Base-by-base conservation (phyloP, 1,140 invertebrate genomes). In the Protaetia brevitarsis region DNA sequence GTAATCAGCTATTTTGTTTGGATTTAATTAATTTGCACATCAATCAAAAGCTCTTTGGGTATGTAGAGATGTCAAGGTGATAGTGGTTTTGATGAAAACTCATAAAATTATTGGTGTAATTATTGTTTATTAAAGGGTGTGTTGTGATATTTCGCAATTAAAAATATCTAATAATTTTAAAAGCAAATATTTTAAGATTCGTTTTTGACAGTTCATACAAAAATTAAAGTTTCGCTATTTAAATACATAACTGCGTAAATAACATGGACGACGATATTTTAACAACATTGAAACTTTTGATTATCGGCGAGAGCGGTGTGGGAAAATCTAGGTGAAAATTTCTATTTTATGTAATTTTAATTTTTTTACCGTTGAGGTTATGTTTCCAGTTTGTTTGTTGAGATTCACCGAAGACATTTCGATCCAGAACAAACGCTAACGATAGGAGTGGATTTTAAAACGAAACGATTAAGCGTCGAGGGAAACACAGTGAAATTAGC, bases 381-480 rank as follows among this genome's bases (percentile, higher is more conserved):
- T 63, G 68, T 74, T 81, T 83, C 10, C 73, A 97, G 96, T 82
- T 85, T 99, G 64, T 84, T n/a, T 99, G 64, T 81, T 97, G 31
- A 84, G 96, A 66, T 99, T 99, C 78, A 96, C 93, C 21, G 95
- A 98, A 75, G 94, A 98, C 79, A 91, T 73, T 99, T 98, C 82
- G 91, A 96, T 80, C 88, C 92, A 8, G 92, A 95, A 69, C 92
- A 95, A 79, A 87, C 93, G 62, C 89, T 95, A 27, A 99, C 97
- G 30, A 98, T 99, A 74, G 97, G 95, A 16, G 94, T 97, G 64
- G 95, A 97, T 82, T 97, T 96, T 73, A 96, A 96, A 81, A 92
- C 91, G 13, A 96, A 94, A 79, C 89, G 91, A 56, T 84, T 99
- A 68, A 88, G 86, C 56, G 87, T 98, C 8, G 95, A 98, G 82